Base-by-base conservation (phyloP, 1,140 invertebrate species). In the Liolophura sinensis region DNA sequence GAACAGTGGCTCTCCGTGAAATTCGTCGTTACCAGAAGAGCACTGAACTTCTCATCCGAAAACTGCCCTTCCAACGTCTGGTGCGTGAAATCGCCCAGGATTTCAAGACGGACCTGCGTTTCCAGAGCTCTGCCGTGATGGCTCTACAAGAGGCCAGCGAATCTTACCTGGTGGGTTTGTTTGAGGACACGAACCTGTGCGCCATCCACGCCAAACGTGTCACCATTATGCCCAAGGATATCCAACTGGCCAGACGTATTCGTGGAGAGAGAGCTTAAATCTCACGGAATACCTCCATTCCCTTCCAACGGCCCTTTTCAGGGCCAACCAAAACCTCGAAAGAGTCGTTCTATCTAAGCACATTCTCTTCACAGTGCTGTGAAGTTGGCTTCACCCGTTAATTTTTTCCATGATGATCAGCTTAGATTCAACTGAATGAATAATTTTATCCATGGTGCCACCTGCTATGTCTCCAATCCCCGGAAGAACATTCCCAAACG, bases 181-280 rank as follows among this genome's bases (percentile, higher is more conserved):
- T 81, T 87, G 94, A 95, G 89, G 93, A 95, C 84, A 93, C 93
- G 65, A 94, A 95, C 84, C 87, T 95, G 88, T 95, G 93, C 86
- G 93, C 93, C 68, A 95, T 47, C 91, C 92, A 78, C 79, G 93
- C 93, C 70, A 96, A 95, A 84, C 90, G 93, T 74, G 94, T 97
- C 48, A 96, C 94, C 67, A 95, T 97, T 77, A 95, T 95, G 93
- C 93, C 93, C 56, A 96, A 95, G 86, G 94, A 96, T 79, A 95
- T 97, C 75, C 94, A 96, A 70, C 62, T 82, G 54, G 81, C 80
- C 1, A 59, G 76, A 31, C 58, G 79, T 51, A 76, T 83, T 20
- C 68, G 79, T 15, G 80, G 82, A 20, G 71, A 77, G 58, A 54
- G 68, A 20, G 67, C 74, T 59, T 72, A 77, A 65, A 55, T 40